A percentile compares a stretch with the other conserved stretches of the same genome.
phyloP scores from a whole-genome alignment of 2,797 vertebrate genomes.

The Squalus acanthias region DNA sequence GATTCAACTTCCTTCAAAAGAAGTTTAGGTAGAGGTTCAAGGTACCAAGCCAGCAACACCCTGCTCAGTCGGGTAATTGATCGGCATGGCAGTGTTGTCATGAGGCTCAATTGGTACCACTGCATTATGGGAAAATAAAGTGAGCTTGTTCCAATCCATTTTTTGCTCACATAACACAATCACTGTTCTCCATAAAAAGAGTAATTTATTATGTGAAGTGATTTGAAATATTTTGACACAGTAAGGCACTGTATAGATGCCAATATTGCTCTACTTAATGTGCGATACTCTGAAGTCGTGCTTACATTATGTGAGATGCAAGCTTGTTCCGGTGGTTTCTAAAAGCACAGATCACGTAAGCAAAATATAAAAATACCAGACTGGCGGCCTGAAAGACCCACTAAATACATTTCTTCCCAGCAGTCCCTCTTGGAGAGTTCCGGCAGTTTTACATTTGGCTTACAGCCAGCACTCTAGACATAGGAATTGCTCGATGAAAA shows the following conservation, averaged over 20 bases:
- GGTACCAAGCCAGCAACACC: neutral
- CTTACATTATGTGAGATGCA: neutral
- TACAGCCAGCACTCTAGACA: neutral
- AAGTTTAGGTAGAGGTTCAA: neutral
- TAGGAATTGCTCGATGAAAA: neutral
- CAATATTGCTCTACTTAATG: neutral
- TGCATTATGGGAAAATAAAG: neutral
- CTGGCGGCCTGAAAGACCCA: neutral
- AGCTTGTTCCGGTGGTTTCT: neutral
- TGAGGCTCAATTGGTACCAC: neutral
- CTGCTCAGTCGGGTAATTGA: neutral
- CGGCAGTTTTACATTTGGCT: neutral
- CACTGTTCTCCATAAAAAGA: neutral
- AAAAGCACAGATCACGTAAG: neutral
- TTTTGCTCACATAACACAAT: neutral
- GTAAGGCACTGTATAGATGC: neutral
- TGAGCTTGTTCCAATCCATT: neutral
- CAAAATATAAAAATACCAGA: neutral
- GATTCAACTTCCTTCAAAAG: neutral
- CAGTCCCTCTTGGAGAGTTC: neutral
- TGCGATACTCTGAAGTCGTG: neutral
- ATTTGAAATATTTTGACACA: neutral
- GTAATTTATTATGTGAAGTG: neutral
- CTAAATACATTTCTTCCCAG: neutral
- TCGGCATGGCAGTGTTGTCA: neutral